phyloP scores from a whole-genome alignment of 2,113 vertebrate species.

The Dolichallabes microphthalmus region DNA sequence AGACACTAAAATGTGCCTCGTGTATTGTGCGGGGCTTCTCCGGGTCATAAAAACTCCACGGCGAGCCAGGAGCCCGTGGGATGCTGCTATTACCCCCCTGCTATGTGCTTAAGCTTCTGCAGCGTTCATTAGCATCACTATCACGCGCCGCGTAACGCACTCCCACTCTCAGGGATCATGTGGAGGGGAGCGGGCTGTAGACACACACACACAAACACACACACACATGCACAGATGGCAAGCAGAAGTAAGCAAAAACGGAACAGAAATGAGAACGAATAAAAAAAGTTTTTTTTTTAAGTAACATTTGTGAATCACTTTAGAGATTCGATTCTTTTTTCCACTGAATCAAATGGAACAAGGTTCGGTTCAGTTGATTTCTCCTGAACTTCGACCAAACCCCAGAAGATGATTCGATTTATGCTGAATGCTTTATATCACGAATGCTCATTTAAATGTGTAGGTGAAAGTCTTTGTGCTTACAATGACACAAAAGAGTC shows the following conservation, averaged over 20 bases:
- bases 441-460: background rate
- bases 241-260: background rate
- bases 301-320: background rate
- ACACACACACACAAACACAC: background rate
- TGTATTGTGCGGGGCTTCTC: slow-evolving; percentile 48
- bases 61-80: slow-evolving; percentile 43
- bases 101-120: slow-evolving; percentile 28
- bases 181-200: background rate
- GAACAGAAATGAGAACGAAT: background rate
- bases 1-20: slow-evolving; percentile 64
- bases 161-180: slow-evolving; percentile 30
- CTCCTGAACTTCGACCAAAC: background rate
- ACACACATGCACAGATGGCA: background rate
- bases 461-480: background rate
- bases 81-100: slow-evolving; percentile 33
- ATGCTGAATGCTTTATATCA: background rate
- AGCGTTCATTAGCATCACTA: slow-evolving; percentile 56
- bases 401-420: background rate
- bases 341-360: background rate
- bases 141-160: slow-evolving; percentile 37
- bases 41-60: slow-evolving; percentile 35
- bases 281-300: background rate
- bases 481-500: background rate
- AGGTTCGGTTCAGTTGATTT: background rate
- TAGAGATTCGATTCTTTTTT: background rate